These are phyloP conservation scores for Gasterosteus nipponicus DNA, from an alignment of 2,113 vertebrate genomes.

Conservation along the genomic window DNA sequence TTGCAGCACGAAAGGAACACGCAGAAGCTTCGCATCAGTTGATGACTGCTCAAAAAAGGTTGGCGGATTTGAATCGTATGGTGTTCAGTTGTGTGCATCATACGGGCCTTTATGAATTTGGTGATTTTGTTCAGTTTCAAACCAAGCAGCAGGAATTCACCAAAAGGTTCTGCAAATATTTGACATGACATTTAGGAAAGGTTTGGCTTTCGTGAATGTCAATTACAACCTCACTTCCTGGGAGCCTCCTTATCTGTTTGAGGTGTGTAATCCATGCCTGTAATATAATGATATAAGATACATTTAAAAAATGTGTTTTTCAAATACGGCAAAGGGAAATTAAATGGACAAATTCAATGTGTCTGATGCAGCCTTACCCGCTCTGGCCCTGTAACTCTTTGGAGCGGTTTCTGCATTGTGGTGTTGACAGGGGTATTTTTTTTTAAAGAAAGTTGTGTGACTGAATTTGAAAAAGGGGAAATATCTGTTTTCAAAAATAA, in stretches of 20 bases:
- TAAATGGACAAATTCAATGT: background rate
- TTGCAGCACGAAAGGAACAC: constrained; percentile 88
- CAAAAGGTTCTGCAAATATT: no score
- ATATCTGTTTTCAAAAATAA: background rate
- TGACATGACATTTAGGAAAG: no score
- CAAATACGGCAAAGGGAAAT: no score
- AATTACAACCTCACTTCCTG: no score
- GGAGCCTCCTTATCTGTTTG: no score
- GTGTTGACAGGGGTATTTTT: no score
- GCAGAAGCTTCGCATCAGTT: constrained; percentile 83
- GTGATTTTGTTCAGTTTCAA: background rate
- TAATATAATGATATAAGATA: no score
- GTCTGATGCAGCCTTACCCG: background rate
- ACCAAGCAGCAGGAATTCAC: background rate
- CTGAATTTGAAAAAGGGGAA: background rate
- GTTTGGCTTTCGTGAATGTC: no score
- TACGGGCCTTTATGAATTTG: background rate
- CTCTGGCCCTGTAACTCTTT: no score
- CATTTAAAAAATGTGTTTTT: no score
- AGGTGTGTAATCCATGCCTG: no score
- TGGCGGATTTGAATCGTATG: constrained; percentile 26
- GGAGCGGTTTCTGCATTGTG: no score
- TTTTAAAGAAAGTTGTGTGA: background rate
- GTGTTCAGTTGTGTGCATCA: background rate
- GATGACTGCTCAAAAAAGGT: constrained; percentile 88